A percentile compares a stretch with the other conserved stretches of the same genome.
Conservation (phyloP, 2,888 invertebrate genomes). For the Branchipolynoe longqiensis region DNA sequence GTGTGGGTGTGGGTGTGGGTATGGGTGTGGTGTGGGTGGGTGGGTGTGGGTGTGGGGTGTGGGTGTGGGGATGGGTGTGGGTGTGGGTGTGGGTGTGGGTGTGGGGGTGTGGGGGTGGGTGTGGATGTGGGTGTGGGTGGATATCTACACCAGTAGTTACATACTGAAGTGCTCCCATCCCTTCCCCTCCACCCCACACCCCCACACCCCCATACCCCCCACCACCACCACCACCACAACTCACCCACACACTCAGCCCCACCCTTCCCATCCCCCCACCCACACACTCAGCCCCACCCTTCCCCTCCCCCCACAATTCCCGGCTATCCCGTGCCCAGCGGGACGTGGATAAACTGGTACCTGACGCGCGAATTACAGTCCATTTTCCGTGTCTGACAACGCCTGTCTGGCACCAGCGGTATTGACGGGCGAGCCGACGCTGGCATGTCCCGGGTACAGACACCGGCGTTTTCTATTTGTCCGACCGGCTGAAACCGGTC, state of each 20-base stretch:
- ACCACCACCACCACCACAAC: not conserved
- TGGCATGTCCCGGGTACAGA: conserved; percentile 31
- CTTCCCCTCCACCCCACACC: too few relatives aligned
- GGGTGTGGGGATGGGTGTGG: too few relatives aligned
- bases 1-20: too few relatives aligned
- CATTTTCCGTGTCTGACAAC: conserved; percentile 47
- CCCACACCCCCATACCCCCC: too few relatives aligned
- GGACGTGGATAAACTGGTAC: conserved; percentile 25
- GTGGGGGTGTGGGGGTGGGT: too few relatives aligned
- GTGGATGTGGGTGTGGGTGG: too few relatives aligned
- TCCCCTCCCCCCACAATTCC: not conserved
- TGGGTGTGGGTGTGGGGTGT: too few relatives aligned
- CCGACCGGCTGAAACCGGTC: conserved; percentile 49
- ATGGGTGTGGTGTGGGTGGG: too few relatives aligned
- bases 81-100: too few relatives aligned
- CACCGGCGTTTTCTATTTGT: conserved; percentile 50
- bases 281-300: not conserved
- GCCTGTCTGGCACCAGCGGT: conserved; percentile 42
- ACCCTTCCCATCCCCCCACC: not conserved
- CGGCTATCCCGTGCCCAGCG: not conserved
- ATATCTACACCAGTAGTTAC: too few relatives aligned
- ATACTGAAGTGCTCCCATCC: too few relatives aligned
- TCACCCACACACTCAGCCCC: not conserved
- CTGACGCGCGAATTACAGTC: conserved; percentile 31
- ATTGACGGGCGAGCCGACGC: conserved; percentile 19